These are phyloP conservation scores for Lepus europaeus DNA, from an alignment of 2,113 vertebrate species.

Conservation along the genomic window DNA sequence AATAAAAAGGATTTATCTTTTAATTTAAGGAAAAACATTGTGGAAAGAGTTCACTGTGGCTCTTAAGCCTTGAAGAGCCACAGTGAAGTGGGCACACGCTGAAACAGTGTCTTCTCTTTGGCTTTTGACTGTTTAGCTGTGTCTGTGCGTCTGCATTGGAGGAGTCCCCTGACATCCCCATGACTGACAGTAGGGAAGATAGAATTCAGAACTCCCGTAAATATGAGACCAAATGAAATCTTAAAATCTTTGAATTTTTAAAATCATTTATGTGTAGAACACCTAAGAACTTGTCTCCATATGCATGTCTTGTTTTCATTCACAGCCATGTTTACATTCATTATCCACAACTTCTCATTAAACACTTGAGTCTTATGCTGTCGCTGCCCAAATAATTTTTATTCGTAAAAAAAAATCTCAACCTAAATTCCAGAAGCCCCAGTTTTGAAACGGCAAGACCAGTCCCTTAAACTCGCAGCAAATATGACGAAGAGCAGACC, in stretches of 20 bases:
- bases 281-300: not conserved
- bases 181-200: not conserved
- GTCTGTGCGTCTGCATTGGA: conserved; percentile 15
- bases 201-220: not conserved
- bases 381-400: conserved; percentile 58
- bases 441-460: conserved; percentile 2
- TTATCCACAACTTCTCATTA: conserved; percentile 68
- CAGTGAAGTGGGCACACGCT: not conserved
- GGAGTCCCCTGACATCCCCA: not conserved
- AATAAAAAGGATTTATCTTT: conserved; percentile 85
- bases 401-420: conserved; percentile 24
- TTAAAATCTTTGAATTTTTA: not conserved
- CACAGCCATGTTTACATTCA: conserved; percentile 81
- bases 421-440: conserved; percentile 43
- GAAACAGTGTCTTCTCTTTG: not conserved
- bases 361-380: not conserved
- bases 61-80: not conserved
- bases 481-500: not conserved
- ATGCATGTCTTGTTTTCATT: conserved; percentile 83
- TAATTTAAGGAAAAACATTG: conserved; percentile 21
- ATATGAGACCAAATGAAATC: conserved; percentile 29
- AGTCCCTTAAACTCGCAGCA: not conserved
- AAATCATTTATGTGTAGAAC: not conserved
- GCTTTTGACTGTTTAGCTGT: not conserved
- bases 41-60: not conserved